phyloP scores from a whole-genome alignment of 2,113 vertebrate genomes.

The Chaenocephalus aceratus region DNA sequence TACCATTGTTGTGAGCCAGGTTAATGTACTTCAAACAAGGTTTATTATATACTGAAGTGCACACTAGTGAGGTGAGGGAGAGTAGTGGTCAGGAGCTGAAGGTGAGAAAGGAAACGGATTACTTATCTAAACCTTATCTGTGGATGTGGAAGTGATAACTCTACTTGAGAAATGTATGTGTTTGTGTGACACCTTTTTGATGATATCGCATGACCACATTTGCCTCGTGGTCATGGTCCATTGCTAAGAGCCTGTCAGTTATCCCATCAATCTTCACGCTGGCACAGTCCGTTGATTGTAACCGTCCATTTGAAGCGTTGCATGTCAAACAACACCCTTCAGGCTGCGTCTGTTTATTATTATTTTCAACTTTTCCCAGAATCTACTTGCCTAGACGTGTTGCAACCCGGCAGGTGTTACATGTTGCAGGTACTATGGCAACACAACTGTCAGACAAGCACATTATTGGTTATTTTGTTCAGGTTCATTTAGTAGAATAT shows the following conservation, averaged over 20 bases:
- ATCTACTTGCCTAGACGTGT: neutral
- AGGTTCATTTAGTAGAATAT: neutral
- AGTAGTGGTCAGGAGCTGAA: slow-evolving; percentile 41
- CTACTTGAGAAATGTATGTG: neutral
- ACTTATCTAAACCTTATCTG: slow-evolving; percentile 32
- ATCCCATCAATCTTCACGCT: neutral
- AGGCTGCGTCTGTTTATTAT: neutral
- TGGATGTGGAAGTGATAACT: slow-evolving; percentile 14
- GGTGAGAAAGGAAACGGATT: slow-evolving; percentile 43
- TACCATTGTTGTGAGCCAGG: slow-evolving; percentile 83
- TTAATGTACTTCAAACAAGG: slow-evolving; percentile 85
- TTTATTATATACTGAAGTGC: slow-evolving; percentile 81
- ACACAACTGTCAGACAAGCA: neutral
- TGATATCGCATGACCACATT: neutral
- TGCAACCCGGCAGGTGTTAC: neutral
- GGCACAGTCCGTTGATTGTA: neutral
- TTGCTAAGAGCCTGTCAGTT: neutral
- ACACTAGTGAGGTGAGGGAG: slow-evolving; percentile 72
- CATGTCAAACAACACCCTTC: neutral
- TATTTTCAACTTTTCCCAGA: neutral
- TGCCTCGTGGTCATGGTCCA: slow-evolving; percentile 7
- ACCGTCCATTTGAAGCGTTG: neutral
- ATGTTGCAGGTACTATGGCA: neutral
- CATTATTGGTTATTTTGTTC: no score
- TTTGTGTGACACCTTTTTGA: neutral